These are phyloP conservation scores for Scomber scombrus DNA, from an alignment of 2,113 vertebrate genomes.

Conservation along the genomic window DNA sequence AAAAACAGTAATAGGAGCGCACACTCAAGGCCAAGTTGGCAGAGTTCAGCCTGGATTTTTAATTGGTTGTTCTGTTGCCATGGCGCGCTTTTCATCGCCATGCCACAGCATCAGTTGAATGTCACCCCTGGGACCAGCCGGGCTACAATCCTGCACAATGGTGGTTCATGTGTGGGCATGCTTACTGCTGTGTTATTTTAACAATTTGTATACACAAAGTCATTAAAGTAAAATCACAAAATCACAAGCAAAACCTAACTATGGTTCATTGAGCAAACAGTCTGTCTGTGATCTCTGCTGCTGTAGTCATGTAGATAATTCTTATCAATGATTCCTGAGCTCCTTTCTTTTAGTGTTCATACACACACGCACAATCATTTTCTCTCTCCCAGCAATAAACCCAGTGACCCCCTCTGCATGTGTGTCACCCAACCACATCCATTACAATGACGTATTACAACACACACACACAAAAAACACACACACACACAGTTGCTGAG, in stretches of 20 bases:
- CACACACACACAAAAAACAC: constrained; percentile 2
- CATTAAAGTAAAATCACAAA: too few species aligned
- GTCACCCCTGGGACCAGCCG: background rate
- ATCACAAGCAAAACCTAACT: too few species aligned
- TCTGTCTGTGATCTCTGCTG: too few species aligned
- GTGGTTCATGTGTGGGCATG: too few species aligned
- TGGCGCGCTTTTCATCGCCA: background rate
- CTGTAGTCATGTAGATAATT: too few species aligned
- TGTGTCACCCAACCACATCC: constrained; percentile 63
- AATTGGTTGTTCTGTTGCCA: constrained; percentile 11
- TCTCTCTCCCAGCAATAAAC: background rate
- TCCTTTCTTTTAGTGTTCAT: background rate
- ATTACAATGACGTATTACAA: constrained; percentile 50
- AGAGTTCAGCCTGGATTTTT: constrained; percentile 14
- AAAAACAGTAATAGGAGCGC: constrained; percentile 7
- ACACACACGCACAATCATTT: background rate
- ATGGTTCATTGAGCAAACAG: too few species aligned
- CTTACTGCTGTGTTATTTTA: too few species aligned
- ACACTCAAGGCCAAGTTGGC: constrained; percentile 1
- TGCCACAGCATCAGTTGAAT: constrained; percentile 52
- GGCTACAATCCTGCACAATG: background rate
- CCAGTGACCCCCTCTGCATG: constrained; percentile 8
- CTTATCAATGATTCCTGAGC: background rate
- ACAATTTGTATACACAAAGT: too few species aligned
- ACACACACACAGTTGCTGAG: background rate